Conservation (phyloP, 2,113 vertebrate genomes). For the Indri indri region DNA sequence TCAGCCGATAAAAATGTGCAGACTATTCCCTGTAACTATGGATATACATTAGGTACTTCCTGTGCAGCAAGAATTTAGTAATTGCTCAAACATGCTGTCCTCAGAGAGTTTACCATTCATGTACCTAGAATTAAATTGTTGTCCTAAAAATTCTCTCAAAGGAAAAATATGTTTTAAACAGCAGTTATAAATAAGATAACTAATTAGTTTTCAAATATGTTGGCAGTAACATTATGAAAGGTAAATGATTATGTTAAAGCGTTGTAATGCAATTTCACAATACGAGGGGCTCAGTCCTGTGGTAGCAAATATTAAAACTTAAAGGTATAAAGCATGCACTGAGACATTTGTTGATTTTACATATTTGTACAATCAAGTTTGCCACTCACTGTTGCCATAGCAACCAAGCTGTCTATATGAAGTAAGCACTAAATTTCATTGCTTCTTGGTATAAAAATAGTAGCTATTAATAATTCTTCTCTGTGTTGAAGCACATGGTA, state of each 20-base stretch:
- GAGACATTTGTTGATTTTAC: slow-evolving; percentile 66
- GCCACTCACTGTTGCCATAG: slow-evolving; percentile 53
- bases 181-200: slow-evolving; percentile 41
- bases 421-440: slow-evolving; percentile 70
- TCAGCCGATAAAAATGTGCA: background rate
- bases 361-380: slow-evolving; percentile 71
- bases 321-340: background rate
- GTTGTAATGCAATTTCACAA: slow-evolving; percentile 25
- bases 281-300: background rate
- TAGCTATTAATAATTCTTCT: slow-evolving; percentile 56
- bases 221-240: slow-evolving; percentile 17
- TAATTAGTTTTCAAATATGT: slow-evolving; percentile 36
- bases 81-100: slow-evolving; percentile 2
- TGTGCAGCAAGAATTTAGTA: background rate
- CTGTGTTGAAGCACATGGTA: background rate
- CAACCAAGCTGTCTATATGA: slow-evolving; percentile 61
- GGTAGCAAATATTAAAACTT: slow-evolving; percentile 28
- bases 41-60: background rate
- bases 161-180: slow-evolving; percentile 32
- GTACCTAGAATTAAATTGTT: background rate
- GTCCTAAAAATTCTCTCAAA: slow-evolving; percentile 20
- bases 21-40: background rate
- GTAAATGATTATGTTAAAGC: slow-evolving; percentile 39
- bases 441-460: slow-evolving; percentile 66
- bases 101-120: slow-evolving; percentile 27